Evolutionary conservation across 1,140 invertebrate genomes (phyloP).

Genomic region (Pseudomyrmex concolor): DNA sequence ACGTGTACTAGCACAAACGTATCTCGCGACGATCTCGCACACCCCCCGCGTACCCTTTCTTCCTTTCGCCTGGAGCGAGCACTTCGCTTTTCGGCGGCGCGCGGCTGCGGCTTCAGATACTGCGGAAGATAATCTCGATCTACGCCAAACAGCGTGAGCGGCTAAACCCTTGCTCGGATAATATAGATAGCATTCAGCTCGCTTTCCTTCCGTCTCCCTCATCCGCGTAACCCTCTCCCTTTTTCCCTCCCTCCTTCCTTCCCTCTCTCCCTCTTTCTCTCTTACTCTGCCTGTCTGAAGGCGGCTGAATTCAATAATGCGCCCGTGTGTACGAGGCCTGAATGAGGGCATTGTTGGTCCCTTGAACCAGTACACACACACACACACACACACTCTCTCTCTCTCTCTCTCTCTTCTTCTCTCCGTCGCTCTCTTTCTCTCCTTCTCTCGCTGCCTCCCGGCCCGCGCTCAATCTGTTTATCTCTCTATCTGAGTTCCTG

Average conservation of each 20-base stretch:
- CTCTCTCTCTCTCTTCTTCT: background rate
- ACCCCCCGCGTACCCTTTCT: conserved; percentile 49
- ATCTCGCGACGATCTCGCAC: conserved; percentile 79
- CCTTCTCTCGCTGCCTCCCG: conserved; percentile 13
- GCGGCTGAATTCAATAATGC: conserved; percentile 81
- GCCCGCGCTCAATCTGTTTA: conserved; percentile 55
- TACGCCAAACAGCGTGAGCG: conserved; percentile 82
- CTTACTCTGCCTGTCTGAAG: conserved; percentile 29
- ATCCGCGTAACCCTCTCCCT: conserved; percentile 26
- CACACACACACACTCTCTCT: no score
- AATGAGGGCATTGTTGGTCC: conserved; percentile 77
- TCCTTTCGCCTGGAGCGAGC: conserved; percentile 65
- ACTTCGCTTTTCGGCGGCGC: conserved; percentile 82
- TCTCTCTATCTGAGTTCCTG: conserved; percentile 53
- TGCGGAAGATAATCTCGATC: conserved; percentile 83
- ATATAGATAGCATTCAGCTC: conserved; percentile 84
- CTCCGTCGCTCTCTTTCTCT: background rate
- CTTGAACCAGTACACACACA: conserved; percentile 55
- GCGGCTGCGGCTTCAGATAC: conserved; percentile 76
- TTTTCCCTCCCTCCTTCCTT: conserved; percentile 22
- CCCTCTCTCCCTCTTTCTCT: conserved; percentile 42
- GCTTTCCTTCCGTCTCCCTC: conserved; percentile 13
- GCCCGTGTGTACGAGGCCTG: conserved; percentile 72
- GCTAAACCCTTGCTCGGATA: conserved; percentile 81
- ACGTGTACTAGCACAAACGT: conserved; percentile 82